Evolutionary conservation across 2,888 invertebrate genomes (phyloP).

Genomic region (Leucoptera coffeella): DNA sequence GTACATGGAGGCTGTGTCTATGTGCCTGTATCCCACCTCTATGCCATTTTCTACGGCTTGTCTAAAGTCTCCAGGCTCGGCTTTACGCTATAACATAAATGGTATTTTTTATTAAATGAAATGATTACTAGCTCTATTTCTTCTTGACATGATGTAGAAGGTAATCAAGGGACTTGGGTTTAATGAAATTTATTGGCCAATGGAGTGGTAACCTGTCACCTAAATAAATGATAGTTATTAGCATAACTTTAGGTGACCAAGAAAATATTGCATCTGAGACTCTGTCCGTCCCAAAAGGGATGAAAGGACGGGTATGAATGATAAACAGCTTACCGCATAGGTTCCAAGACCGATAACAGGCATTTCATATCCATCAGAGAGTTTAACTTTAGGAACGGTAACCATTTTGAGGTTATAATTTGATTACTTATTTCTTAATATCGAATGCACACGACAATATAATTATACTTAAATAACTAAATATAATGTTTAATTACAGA

Average conservation of each 20-base stretch:
- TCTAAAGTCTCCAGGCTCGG: slow-evolving; percentile 20
- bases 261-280: too few species aligned
- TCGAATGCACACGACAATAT: too few species aligned
- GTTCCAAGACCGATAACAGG: slow-evolving; percentile 66
- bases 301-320: too few species aligned
- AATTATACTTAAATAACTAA: too few species aligned
- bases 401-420: slow-evolving; percentile 12
- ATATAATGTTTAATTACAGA: too few species aligned
- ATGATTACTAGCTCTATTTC: too few species aligned
- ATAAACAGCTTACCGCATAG: slow-evolving; percentile 33
- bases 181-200: too few species aligned
- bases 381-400: slow-evolving; percentile 25
- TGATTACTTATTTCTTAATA: neutral
- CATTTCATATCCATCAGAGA: slow-evolving; percentile 49
- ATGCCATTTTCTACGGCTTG: slow-evolving; percentile 44
- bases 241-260: too few species aligned
- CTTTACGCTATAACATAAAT: slow-evolving; percentile 17
- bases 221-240: too few species aligned
- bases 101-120: slow-evolving; percentile 1
- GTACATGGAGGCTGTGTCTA: slow-evolving; percentile 47
- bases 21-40: slow-evolving; percentile 43
- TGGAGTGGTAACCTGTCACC: too few species aligned
- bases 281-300: too few species aligned
- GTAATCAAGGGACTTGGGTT: neutral
- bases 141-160: neutral